These are phyloP conservation scores for Enteromius thamalakanensis DNA, from an alignment of 2,797 vertebrate genomes.

Conservation along the genomic window DNA sequence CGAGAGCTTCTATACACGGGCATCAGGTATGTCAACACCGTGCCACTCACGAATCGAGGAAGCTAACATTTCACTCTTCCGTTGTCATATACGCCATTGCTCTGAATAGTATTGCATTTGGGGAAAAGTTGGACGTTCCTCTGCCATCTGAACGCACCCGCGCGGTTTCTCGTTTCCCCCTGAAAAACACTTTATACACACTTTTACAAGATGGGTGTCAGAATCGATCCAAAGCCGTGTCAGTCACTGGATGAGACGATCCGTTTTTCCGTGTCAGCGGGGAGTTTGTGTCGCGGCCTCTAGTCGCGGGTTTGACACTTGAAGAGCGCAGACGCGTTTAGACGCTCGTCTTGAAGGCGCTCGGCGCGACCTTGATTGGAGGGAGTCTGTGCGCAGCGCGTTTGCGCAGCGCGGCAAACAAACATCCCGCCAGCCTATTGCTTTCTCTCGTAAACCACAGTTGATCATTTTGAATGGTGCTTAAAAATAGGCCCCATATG, in stretches of 20 bases:
- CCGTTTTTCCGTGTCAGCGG: slow-evolving; percentile 52
- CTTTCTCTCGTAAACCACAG: slow-evolving; percentile 6
- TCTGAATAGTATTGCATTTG: background rate
- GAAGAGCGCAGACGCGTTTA: slow-evolving; percentile 49
- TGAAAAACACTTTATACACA: slow-evolving; percentile 56
- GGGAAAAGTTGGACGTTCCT: slow-evolving; percentile 28
- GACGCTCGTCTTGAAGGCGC: slow-evolving; percentile 32
- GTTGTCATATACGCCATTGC: slow-evolving; percentile 15
- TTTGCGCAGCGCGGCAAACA: slow-evolving; percentile 33
- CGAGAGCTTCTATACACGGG: slow-evolving; percentile 42
- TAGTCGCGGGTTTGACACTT: slow-evolving; percentile 59
- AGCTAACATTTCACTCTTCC: slow-evolving; percentile 11
- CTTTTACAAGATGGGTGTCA: slow-evolving; percentile 60
- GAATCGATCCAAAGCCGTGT: slow-evolving; percentile 54
- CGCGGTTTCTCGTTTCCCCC: slow-evolving; percentile 29
- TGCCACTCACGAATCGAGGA: slow-evolving; percentile 10
- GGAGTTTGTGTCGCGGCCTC: slow-evolving; percentile 51
- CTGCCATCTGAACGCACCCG: slow-evolving; percentile 29
- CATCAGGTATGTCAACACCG: slow-evolving; percentile 19
- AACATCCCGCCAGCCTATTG: slow-evolving; percentile 16
- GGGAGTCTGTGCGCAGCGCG: slow-evolving; percentile 33
- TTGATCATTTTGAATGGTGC: slow-evolving; percentile 10
- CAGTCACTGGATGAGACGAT: slow-evolving; percentile 52
- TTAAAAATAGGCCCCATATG: slow-evolving; percentile 10
- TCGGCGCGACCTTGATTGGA: slow-evolving; percentile 40